Evolutionary conservation across 2,888 invertebrate species (phyloP).

Genomic region (Dascillus cervinus): DNA sequence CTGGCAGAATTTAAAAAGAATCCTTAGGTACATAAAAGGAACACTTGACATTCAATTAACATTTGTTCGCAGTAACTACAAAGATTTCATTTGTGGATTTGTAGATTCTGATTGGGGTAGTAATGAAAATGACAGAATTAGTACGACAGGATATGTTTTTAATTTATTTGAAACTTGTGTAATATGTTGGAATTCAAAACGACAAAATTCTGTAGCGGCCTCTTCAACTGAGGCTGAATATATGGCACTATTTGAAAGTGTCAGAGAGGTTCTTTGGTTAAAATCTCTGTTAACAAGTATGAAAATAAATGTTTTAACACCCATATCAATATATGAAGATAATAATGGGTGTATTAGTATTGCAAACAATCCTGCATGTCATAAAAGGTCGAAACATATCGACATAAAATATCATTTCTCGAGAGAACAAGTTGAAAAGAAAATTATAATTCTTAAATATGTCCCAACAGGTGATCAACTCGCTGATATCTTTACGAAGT

Average conservation of each 20-base stretch:
- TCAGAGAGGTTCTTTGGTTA: slow-evolving; percentile 28
- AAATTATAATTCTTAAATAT: too few species aligned
- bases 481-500: slow-evolving; percentile 44
- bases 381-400: slow-evolving; percentile 28
- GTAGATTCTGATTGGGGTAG: slow-evolving; percentile 26
- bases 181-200: slow-evolving; percentile 20
- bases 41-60: too few species aligned
- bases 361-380: slow-evolving; percentile 23
- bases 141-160: too few species aligned
- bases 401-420: too few species aligned
- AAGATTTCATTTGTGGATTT: too few species aligned
- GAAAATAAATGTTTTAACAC: slow-evolving; percentile 15
- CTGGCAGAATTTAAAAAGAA: too few species aligned
- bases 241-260: slow-evolving; percentile 23
- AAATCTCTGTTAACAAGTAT: slow-evolving; percentile 24
- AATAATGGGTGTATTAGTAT: too few species aligned
- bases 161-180: slow-evolving; percentile 9
- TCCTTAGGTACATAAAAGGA: too few species aligned
- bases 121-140: slow-evolving; percentile 15
- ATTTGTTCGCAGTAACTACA: too few species aligned
- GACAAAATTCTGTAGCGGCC: slow-evolving; percentile 20
- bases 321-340: slow-evolving; percentile 25
- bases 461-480: slow-evolving; percentile 45
- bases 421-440: too few species aligned
- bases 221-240: slow-evolving; percentile 14